phyloP scores from a whole-genome alignment of 2,797 vertebrate genomes.

The Lindbergichthys nudifrons region DNA sequence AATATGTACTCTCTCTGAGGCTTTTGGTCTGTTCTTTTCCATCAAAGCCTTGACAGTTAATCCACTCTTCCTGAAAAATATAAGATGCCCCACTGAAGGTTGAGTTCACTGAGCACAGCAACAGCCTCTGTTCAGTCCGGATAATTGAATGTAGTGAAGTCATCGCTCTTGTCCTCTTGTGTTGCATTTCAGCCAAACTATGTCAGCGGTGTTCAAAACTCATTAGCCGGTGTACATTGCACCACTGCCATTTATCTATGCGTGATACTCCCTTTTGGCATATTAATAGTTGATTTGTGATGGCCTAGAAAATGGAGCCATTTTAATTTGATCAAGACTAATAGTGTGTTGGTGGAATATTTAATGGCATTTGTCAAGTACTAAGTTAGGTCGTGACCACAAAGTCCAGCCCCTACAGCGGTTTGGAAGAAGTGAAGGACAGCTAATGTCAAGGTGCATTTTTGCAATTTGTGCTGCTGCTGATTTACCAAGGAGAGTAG shows the following conservation, averaged over 20 bases:
- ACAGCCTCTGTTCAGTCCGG: slow-evolving; percentile 57
- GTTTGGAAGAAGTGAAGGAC: slow-evolving; percentile 14
- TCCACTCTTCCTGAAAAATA: slow-evolving; percentile 67
- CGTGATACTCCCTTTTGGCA: slow-evolving; percentile 45
- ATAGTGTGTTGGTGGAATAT: slow-evolving; percentile 38
- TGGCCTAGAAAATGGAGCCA: slow-evolving; percentile 25
- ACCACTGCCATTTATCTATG: slow-evolving; percentile 61
- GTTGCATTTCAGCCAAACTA: slow-evolving; percentile 58
- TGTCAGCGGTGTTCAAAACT: slow-evolving; percentile 70
- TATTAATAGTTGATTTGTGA: slow-evolving; percentile 54
- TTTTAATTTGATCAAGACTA: slow-evolving; percentile 51
- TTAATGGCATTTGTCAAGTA: slow-evolving; percentile 36
- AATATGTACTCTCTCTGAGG: slow-evolving; percentile 57
- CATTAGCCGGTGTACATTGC: slow-evolving; percentile 71
- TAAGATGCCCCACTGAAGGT: slow-evolving; percentile 40
- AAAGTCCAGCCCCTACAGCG: slow-evolving; percentile 3
- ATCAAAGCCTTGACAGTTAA: slow-evolving; percentile 73
- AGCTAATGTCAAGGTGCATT: slow-evolving; percentile 22
- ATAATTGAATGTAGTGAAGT: slow-evolving; percentile 75
- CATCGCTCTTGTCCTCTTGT: slow-evolving; percentile 67
- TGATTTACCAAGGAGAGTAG: not conserved
- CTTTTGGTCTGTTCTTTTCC: slow-evolving; percentile 47
- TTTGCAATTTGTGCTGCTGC: slow-evolving; percentile 25
- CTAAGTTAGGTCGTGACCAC: slow-evolving; percentile 24
- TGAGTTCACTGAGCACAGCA: slow-evolving; percentile 41